Base-by-base conservation (phyloP, 2,888 invertebrate species). In the Chrysolina oricalcia region DNA sequence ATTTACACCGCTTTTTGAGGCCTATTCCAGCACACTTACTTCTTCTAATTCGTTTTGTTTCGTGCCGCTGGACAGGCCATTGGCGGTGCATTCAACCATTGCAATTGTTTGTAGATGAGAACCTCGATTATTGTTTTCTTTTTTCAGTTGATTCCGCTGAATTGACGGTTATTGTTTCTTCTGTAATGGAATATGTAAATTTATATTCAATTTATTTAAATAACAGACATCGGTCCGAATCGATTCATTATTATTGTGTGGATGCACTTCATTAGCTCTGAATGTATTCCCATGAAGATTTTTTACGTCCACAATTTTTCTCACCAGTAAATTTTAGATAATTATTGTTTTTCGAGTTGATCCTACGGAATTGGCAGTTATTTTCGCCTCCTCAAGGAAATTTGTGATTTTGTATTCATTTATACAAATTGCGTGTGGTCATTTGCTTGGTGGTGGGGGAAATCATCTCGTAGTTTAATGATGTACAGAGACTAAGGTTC, bases 1-100 rank as follows among this genome's bases (percentile, higher is more conserved):
- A 85, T 86, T 85, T 85, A 83, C 85, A 84, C 70, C 66, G 74
- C 67, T 71, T 50, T 71, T 63, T 48, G 65, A 65, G 50, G 8
- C 53, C 21, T 19, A 50, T 40, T 53, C 67, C 19, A 21, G 5
- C 40, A 67, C 67, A 59, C 59, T 59, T 59, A 35, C 27, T 59
- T 0, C 50, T 46, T 17, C 53, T 35, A 53, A 68, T 53, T 68
- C 13, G 68, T 68, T 53, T 53, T 53, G 53, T 68, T 68, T 15
- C 53, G 21, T 35, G 76, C 73, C 73, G 70, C 46, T 35, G 64
- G 75, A 46, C 69, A 70, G 46, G 75, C 69, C 69, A 78, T 79
- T 81, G 75, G 71, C 41, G 74, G 77, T 77, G 80, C 82, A 73
- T 78, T 81, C 81, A 78, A 81, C 77, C 82, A 79, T 81, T 79